Conservation (phyloP, 2,888 invertebrate genomes). For the Timema podura region DNA sequence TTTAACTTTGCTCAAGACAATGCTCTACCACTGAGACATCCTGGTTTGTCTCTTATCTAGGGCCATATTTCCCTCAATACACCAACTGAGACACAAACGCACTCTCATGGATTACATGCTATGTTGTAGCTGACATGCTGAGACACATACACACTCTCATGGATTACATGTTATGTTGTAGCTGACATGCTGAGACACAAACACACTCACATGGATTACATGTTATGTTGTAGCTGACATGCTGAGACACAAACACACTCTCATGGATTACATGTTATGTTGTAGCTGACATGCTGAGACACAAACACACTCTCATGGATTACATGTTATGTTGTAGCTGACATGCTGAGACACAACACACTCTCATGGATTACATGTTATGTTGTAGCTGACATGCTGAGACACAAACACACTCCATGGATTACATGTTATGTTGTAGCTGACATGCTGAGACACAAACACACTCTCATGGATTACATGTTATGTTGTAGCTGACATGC, state of each 20-base stretch:
- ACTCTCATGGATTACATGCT: not conserved
- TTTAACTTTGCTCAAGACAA: too few relatives aligned
- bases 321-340: constrained; percentile 36
- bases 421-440: constrained; percentile 34
- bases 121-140: constrained; percentile 40
- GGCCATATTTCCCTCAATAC: too few relatives aligned
- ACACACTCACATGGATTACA: constrained; percentile 40
- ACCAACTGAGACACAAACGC: too few relatives aligned
- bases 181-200: constrained; percentile 43
- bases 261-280: constrained; percentile 36
- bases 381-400: constrained; percentile 41
- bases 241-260: constrained; percentile 41
- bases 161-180: constrained; percentile 34
- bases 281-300: constrained; percentile 42
- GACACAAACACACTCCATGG: constrained; percentile 40
- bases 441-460: constrained; percentile 42
- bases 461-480: constrained; percentile 40
- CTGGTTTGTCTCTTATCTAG: too few relatives aligned
- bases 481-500: constrained; percentile 40
- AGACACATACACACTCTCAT: constrained; percentile 42
- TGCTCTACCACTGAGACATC: too few relatives aligned
- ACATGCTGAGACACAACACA: constrained; percentile 42
- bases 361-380: constrained; percentile 38
- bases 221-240: constrained; percentile 39
- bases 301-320: constrained; percentile 41